Evolutionary conservation across 2,888 invertebrate genomes (phyloP).

Genomic region (Drosophila paramelanica): DNA sequence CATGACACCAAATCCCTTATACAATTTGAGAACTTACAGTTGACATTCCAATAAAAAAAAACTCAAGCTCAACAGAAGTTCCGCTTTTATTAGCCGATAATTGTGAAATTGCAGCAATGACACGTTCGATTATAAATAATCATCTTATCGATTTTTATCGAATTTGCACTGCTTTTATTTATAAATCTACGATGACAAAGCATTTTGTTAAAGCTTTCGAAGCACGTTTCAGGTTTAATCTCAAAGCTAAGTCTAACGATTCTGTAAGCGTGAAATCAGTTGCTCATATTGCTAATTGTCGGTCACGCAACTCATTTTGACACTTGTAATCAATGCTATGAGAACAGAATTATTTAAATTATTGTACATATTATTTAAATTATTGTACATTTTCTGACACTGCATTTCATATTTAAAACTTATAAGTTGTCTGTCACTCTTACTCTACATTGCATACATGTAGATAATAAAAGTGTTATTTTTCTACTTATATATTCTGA

Average conservation of each 20-base stretch:
- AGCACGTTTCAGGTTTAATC: constrained; percentile 23
- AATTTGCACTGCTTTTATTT: constrained; percentile 19
- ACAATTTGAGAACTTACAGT: constrained; percentile 9
- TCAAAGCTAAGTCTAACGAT: background rate
- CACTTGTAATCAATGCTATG: constrained; percentile 33
- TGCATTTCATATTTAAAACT: background rate
- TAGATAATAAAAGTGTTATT: too few species aligned
- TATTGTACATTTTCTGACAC: constrained; percentile 3
- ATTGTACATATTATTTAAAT: constrained; percentile 11
- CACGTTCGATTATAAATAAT: constrained; percentile 31
- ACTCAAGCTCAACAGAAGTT: constrained; percentile 19
- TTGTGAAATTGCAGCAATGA: background rate
- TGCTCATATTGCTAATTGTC: constrained; percentile 32
- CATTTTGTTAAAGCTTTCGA: background rate
- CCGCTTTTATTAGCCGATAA: constrained; percentile 33
- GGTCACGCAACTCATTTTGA: constrained; percentile 30
- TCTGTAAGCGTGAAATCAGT: constrained; percentile 32
- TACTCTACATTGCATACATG: too few species aligned
- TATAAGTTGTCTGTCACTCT: background rate
- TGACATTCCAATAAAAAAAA: constrained; percentile 2
- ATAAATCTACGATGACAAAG: constrained; percentile 18
- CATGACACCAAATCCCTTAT: constrained; percentile 33
- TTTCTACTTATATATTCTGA: too few species aligned
- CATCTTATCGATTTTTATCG: constrained; percentile 30
- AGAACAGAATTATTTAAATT: constrained; percentile 15